These are phyloP conservation scores for Phymastichus coffea DNA, from an alignment of 1,140 invertebrate genomes.

Conservation along the genomic window DNA sequence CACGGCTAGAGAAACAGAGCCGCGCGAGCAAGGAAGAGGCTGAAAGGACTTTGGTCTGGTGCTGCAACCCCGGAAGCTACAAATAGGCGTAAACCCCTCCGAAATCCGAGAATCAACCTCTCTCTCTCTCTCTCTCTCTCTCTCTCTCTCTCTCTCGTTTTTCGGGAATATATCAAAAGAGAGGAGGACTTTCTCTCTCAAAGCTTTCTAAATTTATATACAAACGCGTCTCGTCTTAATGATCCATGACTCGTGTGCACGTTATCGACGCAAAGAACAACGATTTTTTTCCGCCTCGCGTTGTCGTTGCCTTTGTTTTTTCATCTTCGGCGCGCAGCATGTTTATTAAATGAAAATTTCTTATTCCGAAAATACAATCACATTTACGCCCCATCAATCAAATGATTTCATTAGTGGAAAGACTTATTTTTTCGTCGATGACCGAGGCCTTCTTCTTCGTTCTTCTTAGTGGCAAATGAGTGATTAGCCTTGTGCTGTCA, in stretches of 20 bases:
- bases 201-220: slow-evolving; percentile 18
- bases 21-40: neutral
- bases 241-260: slow-evolving; percentile 10
- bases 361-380: neutral
- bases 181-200: neutral
- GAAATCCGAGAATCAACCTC: slow-evolving; percentile 19
- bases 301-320: neutral
- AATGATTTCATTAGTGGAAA: slow-evolving; percentile 22
- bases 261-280: neutral
- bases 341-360: slow-evolving; percentile 11
- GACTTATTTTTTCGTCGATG: neutral
- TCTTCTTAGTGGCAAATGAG: neutral
- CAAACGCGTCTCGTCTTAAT: slow-evolving; percentile 10
- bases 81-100: neutral
- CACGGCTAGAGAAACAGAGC: too few relatives aligned
- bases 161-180: slow-evolving; percentile 17
- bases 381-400: slow-evolving; percentile 17
- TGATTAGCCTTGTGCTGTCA: slow-evolving; percentile 16
- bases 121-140: too few relatives aligned
- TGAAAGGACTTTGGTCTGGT: too few relatives aligned
- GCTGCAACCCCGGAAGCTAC: slow-evolving; percentile 20
- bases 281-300: neutral
- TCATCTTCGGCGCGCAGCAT: neutral
- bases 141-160: neutral
- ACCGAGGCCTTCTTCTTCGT: neutral